Base-by-base conservation (phyloP, 2,888 invertebrate genomes). In the Cerastis rubricosa region DNA sequence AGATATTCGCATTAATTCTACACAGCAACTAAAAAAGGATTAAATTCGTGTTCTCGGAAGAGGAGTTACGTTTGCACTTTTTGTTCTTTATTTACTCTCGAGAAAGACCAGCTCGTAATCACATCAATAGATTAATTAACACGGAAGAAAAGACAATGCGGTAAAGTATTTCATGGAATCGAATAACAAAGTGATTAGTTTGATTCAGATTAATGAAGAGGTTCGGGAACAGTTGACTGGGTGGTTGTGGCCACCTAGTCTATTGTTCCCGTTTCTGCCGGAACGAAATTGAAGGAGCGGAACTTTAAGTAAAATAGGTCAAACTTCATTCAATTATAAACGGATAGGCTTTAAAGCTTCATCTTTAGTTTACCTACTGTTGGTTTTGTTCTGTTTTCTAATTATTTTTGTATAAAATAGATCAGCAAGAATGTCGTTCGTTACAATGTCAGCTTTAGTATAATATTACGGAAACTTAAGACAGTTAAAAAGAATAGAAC, bases 391-490 rank as follows among this genome's bases (percentile, higher is more conserved):
- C 0, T 35, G 29, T 29, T 54, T 17, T 19, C 14, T 9, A 40
- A 51, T 11, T 65, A 45, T 79, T 54, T 65, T 25, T 61, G 5
- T 17, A 54, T 25, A 61, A 54, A 83, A 66, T 51, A 61, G 40
- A 63, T 40, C 17, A 78, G 14, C 29, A 77, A 69, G 14, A 64
- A 49, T 51, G 25, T 25, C 35, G 35, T 65, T n/a, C 14, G 51
- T 51, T 65, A 54, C 61, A 66, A 64, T 51, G 19, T 47, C 57
- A 70, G 43, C 9, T n/a, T 59, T 14, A 71, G 65, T 84, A 74
- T 79, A 49, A 71, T 64, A 70, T 80, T 84, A 87, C 81, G 6
- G 76, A 72, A 57, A 80, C 45, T 6, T 63, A 64, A 85, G 70
- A 71, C 25, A 54, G 9, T 59, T 67, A 66, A 77, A 73, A 75